Evolutionary conservation across 2,888 invertebrate genomes (phyloP), one percentile per base, ranked within the genome.

Genomic region (Halictus quadricinctus): DNA sequence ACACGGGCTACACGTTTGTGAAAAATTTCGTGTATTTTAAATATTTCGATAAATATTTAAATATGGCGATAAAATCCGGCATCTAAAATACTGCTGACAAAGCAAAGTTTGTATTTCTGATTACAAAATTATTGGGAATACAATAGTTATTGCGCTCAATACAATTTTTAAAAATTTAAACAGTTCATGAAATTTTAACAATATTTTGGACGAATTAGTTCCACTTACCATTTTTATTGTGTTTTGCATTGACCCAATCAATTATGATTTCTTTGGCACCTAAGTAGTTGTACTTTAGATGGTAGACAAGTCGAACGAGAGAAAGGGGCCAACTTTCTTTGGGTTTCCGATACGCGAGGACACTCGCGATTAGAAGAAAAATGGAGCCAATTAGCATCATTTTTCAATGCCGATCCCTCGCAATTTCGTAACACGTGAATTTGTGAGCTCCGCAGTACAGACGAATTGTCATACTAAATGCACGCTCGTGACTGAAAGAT

Each of bases 141-240:
- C n/a, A n/a, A 76, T 72, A 25, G 54, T 21, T 76, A 7, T 50
- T 41, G 46, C 72, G 80, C 64, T 76, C 64, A 54, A 72, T 29
- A 21, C 15, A 29, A 41, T 64, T 64, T 72, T 21, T 21, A 25
- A 76, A 76, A 72, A 48, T 74, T 25, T 29, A 12, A 36, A 66
- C 3, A 21, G 36, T n/a, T n/a, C 1, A 48, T 60, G 41, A 18
- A 36, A 80, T 54, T 21, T 13, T 25, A 2, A 0, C 1, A 25
- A 43, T 0, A 21, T 1, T 46, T 7, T 1, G 13, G 1, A 10
- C 4, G 50, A 43, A 1, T n/a, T 54, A 0, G 58, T 54, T 48
- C 50, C 7, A 29, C 87, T 78, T 66, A 87, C 87, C 80, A 69
- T 79, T 86, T 73, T 70, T 80, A 64, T 79, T 87, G 72, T 46